phyloP scores from a whole-genome alignment of 2,113 vertebrate species.

The Megatriorchis doriae region DNA sequence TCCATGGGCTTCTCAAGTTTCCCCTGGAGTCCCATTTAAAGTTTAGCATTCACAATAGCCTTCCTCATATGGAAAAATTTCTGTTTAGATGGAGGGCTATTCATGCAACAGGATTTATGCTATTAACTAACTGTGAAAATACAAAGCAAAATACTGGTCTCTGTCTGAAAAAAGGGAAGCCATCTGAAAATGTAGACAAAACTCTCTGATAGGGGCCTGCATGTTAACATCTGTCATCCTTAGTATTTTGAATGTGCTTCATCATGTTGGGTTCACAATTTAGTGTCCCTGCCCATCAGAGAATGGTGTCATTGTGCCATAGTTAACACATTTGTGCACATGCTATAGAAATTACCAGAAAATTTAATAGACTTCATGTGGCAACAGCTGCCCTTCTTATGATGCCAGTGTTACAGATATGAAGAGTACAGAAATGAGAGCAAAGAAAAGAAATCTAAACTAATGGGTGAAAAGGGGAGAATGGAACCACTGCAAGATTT shows the following conservation, averaged over 20 bases:
- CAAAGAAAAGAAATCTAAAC: not conserved
- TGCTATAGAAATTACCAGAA: not conserved
- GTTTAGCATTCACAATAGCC: not conserved
- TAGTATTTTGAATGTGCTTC: not conserved
- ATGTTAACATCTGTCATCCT: not conserved
- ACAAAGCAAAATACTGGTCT: not conserved
- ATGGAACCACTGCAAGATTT: not conserved
- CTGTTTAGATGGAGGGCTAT: not conserved
- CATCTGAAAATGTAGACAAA: not conserved
- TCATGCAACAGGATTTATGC: not conserved
- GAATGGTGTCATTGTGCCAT: not conserved
- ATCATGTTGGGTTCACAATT: not conserved
- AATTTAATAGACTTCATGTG: not conserved
- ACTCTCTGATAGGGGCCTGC: not conserved
- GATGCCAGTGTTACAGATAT: not conserved
- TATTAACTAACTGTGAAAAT: not conserved
- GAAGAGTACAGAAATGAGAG: not conserved
- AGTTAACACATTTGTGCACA: not conserved
- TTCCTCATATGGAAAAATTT: not conserved
- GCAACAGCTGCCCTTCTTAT: not conserved
- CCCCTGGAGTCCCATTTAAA: not conserved
- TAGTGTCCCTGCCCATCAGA: not conserved
- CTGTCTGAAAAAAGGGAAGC: not conserved
- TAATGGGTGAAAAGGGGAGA: not conserved
- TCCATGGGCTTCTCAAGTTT: not conserved